These are phyloP conservation scores for Sycophaga agraensis DNA, from an alignment of 1,140 invertebrate genomes.

Conservation along the genomic window DNA sequence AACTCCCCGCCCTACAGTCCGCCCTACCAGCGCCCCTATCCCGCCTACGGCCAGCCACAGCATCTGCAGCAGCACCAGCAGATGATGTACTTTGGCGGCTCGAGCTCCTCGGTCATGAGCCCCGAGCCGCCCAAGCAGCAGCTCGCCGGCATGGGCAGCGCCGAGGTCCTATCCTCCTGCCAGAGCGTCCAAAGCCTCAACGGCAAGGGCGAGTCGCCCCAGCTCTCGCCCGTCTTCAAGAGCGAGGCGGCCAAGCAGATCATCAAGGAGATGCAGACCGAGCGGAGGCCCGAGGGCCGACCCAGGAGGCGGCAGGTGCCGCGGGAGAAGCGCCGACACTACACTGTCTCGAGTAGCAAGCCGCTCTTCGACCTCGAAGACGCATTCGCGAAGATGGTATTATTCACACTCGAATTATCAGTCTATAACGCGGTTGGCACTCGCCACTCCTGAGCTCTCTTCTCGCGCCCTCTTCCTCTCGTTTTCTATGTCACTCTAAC, in stretches of 20 bases:
- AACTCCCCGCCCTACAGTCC: constrained; percentile 47
- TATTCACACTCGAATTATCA: neutral
- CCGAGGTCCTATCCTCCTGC: constrained; percentile 1
- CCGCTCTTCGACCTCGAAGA: constrained; percentile 54
- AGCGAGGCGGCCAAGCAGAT: constrained; percentile 83
- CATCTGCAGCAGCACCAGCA: constrained; percentile 19
- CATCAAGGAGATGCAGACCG: constrained; percentile 79
- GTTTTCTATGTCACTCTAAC: too few species aligned
- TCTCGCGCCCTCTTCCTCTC: neutral
- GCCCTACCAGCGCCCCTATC: constrained; percentile 1
- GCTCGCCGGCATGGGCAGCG: neutral
- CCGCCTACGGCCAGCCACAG: constrained; percentile 11
- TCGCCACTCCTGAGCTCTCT: neutral
- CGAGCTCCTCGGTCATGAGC: constrained; percentile 3
- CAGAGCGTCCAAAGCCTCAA: constrained; percentile 4
- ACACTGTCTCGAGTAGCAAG: constrained; percentile 78
- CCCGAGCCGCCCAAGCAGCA: constrained; percentile 2
- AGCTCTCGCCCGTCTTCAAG: constrained; percentile 71
- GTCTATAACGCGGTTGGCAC: too few species aligned
- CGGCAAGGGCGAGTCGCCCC: constrained; percentile 37
- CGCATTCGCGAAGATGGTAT: constrained; percentile 52
- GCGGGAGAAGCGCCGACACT: constrained; percentile 79
- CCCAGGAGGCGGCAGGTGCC: constrained; percentile 67
- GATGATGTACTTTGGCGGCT: neutral
- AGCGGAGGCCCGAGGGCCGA: constrained; percentile 42